These are phyloP conservation scores for Amphiprion ocellaris DNA, from an alignment of 2,113 vertebrate genomes.

Conservation along the genomic window DNA sequence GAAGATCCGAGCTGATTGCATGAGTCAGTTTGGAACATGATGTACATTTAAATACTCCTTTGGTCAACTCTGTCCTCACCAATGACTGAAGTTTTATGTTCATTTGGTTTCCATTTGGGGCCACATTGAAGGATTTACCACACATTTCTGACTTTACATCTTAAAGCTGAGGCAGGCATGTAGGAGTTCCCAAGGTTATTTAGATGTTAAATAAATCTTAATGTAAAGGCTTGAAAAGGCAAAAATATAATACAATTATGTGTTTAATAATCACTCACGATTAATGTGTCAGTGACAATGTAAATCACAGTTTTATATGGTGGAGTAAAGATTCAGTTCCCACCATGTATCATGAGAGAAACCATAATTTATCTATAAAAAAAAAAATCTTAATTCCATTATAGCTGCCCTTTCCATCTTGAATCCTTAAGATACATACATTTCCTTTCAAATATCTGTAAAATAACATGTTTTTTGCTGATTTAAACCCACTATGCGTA, in stretches of 20 bases:
- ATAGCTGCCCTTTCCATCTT: neutral
- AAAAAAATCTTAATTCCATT: neutral
- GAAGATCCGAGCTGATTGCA: constrained; percentile 19
- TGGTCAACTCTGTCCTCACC: constrained; percentile 32
- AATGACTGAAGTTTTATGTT: constrained; percentile 45
- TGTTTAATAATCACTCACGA: neutral
- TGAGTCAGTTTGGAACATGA: constrained; percentile 50
- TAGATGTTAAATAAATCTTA: neutral
- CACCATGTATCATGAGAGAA: neutral
- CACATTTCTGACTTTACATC: constrained; percentile 14
- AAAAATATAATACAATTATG: fast-evolving
- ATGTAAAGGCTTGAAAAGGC: neutral
- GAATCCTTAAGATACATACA: no score
- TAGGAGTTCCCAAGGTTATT: neutral
- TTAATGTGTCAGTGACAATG: neutral
- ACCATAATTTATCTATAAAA: neutral
- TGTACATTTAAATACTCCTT: constrained; percentile 47
- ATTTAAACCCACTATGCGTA: no score
- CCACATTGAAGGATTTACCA: constrained; percentile 5
- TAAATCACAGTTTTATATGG: neutral
- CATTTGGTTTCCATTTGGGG: constrained; percentile 51
- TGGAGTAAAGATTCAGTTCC: neutral
- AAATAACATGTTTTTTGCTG: no score
- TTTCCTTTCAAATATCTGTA: no score
- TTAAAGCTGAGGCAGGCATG: neutral